Percentiles rank a stretch among this genome's conserved stretches.
Conservation (phyloP, 2,113 vertebrate genomes). For the Oryzias curvinotus region DNA sequence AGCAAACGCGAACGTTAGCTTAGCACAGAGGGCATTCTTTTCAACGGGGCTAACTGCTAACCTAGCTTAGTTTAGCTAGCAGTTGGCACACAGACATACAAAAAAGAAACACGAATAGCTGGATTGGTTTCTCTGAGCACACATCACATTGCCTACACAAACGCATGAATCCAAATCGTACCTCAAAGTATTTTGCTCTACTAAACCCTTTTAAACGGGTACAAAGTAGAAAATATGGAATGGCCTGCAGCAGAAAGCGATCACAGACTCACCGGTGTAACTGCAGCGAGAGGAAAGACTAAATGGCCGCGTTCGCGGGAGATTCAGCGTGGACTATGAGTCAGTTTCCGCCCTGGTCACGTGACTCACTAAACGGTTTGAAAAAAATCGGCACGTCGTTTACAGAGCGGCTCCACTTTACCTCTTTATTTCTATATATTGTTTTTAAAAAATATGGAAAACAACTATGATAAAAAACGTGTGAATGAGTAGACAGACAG, state of each 20-base stretch:
- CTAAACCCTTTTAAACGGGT: background rate
- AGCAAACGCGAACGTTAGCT: constrained; percentile 42
- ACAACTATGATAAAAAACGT: too few species aligned
- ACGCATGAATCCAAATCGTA: fast-evolving
- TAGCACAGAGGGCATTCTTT: constrained; percentile 62
- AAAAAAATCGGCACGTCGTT: background rate
- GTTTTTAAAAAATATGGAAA: too few species aligned
- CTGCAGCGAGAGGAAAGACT: constrained; percentile 67
- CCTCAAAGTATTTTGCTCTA: background rate
- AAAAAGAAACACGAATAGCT: constrained; percentile 1
- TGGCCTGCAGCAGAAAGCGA: background rate
- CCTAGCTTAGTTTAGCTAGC: constrained; percentile 21
- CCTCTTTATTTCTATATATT: too few species aligned
- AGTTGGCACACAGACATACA: constrained; percentile 20
- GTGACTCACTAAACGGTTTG: constrained; percentile 61
- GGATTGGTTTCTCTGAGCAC: background rate
- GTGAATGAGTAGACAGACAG: too few species aligned
- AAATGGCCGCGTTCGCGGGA: constrained; percentile 81
- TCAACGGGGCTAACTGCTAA: constrained; percentile 34
- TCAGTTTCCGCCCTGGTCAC: constrained; percentile 79
- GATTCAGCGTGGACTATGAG: constrained; percentile 75
- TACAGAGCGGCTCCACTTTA: background rate
- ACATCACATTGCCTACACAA: background rate
- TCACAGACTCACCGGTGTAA: constrained; percentile 67
- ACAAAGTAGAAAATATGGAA: constrained; percentile 3